A percentile compares a stretch with the other conserved stretches of the same genome.
These are phyloP conservation scores for Leucoma salicis DNA, from an alignment of 2,888 invertebrate species.

Conservation along the genomic window DNA sequence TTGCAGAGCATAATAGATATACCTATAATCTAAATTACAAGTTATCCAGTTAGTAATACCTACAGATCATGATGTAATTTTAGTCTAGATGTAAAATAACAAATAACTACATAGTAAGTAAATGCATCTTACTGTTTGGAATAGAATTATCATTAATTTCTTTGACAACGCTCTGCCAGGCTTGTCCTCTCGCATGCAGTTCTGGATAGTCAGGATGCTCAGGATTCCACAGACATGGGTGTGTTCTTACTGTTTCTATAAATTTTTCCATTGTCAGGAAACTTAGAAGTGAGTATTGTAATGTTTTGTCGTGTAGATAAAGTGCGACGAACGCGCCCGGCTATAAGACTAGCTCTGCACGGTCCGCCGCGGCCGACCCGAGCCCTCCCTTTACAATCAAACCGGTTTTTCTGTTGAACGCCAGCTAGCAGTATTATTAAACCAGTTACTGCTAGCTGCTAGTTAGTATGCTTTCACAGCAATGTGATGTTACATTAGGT, in stretches of 20 bases:
- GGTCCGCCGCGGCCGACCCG: constrained; percentile 26
- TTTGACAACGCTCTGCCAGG: constrained; percentile 67
- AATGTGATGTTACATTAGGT: too few species aligned
- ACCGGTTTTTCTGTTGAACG: constrained; percentile 58
- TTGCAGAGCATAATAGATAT: not conserved
- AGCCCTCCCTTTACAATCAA: constrained; percentile 54
- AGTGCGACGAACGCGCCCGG: constrained; percentile 1
- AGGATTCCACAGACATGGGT: constrained; percentile 72
- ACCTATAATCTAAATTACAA: not conserved
- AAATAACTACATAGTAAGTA: too few species aligned
- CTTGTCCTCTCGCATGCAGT: constrained; percentile 59
- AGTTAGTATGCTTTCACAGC: constrained; percentile 42
- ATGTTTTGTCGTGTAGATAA: not conserved
- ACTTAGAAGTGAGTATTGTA: not conserved
- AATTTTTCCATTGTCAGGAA: constrained; percentile 55
- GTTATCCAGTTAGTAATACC: too few species aligned
- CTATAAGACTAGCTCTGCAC: constrained; percentile 9
- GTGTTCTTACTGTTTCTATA: constrained; percentile 62
- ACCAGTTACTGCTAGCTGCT: too few species aligned
- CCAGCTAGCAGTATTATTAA: constrained; percentile 39
- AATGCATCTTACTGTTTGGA: constrained; percentile 53
- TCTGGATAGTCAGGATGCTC: constrained; percentile 67
- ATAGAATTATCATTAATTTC: constrained; percentile 55
- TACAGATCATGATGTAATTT: too few species aligned
- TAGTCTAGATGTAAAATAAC: too few species aligned